These are phyloP conservation scores for Euleptes europaea DNA, from an alignment of 2,113 vertebrate species.

Conservation along the genomic window DNA sequence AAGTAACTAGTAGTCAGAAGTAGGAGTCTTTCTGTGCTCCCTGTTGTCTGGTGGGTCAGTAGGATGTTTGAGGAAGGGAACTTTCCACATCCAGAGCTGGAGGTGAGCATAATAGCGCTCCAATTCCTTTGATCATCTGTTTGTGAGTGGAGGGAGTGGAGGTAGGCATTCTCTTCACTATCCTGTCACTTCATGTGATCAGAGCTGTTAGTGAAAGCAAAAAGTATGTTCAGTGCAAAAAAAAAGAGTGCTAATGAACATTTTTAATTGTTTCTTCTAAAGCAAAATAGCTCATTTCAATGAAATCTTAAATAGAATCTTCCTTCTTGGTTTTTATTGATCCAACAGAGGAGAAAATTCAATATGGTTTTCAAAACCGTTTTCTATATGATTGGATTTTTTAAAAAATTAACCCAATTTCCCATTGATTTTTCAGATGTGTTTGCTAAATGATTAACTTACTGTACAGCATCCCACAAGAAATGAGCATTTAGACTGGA, in stretches of 20 bases:
- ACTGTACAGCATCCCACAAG: neutral
- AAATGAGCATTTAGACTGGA: neutral
- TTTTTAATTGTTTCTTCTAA: neutral
- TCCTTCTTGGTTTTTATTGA: neutral
- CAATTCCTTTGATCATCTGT: neutral
- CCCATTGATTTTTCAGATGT: conserved; percentile 13
- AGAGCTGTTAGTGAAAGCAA: neutral
- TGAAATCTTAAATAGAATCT: neutral
- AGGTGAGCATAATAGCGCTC: neutral
- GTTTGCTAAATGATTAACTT: neutral
- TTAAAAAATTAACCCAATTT: conserved; percentile 3
- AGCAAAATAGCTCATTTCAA: neutral
- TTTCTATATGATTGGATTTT: conserved; percentile 19
- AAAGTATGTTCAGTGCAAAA: neutral
- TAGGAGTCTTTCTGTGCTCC: no score
- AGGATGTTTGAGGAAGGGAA: neutral
- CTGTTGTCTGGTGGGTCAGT: neutral
- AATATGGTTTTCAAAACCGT: conserved; percentile 6
- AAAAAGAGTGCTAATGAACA: neutral
- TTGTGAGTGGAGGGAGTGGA: neutral
- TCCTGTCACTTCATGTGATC: neutral
- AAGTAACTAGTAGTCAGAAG: neutral
- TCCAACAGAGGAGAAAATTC: neutral
- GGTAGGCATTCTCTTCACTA: neutral
- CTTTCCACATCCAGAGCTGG: neutral